phyloP scores from a whole-genome alignment of 2,113 vertebrate genomes.

The Odontesthes bonariensis region DNA sequence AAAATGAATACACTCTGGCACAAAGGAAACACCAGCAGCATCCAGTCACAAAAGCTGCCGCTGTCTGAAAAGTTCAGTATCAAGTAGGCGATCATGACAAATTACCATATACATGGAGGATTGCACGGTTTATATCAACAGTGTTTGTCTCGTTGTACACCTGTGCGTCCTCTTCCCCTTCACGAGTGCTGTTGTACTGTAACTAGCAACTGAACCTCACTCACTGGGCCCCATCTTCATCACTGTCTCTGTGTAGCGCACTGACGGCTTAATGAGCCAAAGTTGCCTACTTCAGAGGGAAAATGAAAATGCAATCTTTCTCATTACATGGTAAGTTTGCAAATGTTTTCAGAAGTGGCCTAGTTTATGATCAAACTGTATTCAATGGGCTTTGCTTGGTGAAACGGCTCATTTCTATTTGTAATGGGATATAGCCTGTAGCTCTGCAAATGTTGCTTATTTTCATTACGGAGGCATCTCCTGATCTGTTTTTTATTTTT shows the following conservation, averaged over 20 bases:
- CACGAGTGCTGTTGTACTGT: conserved; percentile 54
- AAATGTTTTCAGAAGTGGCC: conserved; percentile 51
- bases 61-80: conserved; percentile 50
- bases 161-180: conserved; percentile 56
- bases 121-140: conserved; percentile 56
- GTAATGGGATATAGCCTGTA: neutral
- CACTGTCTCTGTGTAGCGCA: conserved; percentile 21
- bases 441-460: neutral
- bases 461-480: neutral
- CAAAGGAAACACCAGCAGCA: conserved; percentile 25
- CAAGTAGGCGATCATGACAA: conserved; percentile 61
- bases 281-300: conserved; percentile 48
- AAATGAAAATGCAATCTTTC: conserved; percentile 24
- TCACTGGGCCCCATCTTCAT: conserved; percentile 54
- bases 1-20: conserved; percentile 4
- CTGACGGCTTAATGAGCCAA: conserved; percentile 56
- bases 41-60: conserved; percentile 62
- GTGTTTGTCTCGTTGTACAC: conserved; percentile 65
- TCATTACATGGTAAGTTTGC: conserved; percentile 41
- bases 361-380: conserved; percentile 45
- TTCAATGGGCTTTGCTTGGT: conserved; percentile 7
- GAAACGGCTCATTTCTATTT: neutral
- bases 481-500: neutral
- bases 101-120: conserved; percentile 65
- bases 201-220: conserved; percentile 51